A percentile compares a stretch with the other conserved stretches of the same genome.
These are phyloP conservation scores for Dolichopus griseipennis DNA, from an alignment of 2,888 invertebrate species.

Conservation along the genomic window DNA sequence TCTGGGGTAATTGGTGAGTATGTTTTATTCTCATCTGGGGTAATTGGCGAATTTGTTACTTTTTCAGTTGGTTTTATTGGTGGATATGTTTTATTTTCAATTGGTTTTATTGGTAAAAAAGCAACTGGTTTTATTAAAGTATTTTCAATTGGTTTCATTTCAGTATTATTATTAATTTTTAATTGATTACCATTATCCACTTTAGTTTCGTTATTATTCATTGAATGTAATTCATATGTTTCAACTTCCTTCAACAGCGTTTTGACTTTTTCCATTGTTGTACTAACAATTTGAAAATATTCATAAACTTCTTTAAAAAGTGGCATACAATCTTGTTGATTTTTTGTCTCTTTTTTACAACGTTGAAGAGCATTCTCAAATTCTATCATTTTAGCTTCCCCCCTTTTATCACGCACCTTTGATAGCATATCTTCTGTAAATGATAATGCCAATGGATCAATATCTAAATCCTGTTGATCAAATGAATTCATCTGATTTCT, in stretches of 20 bases:
- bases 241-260: neutral
- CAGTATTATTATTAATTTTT: neutral
- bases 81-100: neutral
- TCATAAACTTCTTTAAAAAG: conserved; percentile 36
- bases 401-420: conserved; percentile 33
- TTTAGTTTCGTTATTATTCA: neutral
- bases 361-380: conserved; percentile 33
- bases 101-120: neutral
- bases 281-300: conserved; percentile 34
- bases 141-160: neutral
- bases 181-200: too few species aligned
- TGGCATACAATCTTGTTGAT: conserved; percentile 31
- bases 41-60: too few species aligned
- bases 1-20: too few species aligned
- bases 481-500: neutral
- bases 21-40: too few species aligned
- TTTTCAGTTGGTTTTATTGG: neutral
- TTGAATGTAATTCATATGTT: neutral
- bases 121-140: neutral
- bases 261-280: conserved; percentile 32
- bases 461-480: neutral
- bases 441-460: conserved; percentile 20
- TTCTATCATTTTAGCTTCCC: conserved; percentile 28
- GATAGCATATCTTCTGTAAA: conserved; percentile 29
- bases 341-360: conserved; percentile 31